Conservation (phyloP, 2,113 vertebrate genomes). For the Chamaea fasciata region DNA sequence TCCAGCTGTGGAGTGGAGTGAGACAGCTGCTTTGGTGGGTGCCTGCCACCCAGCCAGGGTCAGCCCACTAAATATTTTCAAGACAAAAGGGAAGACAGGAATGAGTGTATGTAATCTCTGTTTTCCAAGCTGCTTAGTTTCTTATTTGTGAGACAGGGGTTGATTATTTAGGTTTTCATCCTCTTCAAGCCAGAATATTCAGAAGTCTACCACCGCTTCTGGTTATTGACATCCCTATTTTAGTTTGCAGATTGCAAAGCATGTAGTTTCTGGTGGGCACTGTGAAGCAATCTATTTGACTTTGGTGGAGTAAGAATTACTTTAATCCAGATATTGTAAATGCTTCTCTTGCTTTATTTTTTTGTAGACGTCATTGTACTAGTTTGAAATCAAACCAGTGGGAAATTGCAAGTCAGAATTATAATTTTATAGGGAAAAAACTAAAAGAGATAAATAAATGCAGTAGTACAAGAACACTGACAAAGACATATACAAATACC, state of each 20-base stretch:
- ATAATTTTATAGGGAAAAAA: no score
- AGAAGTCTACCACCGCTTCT: neutral
- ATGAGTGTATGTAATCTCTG: neutral
- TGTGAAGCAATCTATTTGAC: neutral
- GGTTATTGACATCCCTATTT: neutral
- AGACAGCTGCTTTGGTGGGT: neutral
- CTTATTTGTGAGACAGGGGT: rapidly evolving
- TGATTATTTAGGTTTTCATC: neutral
- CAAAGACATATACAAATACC: no score
- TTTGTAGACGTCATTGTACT: no score
- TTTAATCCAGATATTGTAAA: neutral
- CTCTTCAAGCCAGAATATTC: neutral
- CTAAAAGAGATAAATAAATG: no score
- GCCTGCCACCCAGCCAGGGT: neutral
- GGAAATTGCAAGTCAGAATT: no score
- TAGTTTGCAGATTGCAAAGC: neutral
- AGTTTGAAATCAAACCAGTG: no score
- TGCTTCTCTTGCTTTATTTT: neutral
- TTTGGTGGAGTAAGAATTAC: neutral
- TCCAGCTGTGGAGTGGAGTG: rapidly evolving
- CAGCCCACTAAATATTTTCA: neutral
- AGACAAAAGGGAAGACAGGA: neutral
- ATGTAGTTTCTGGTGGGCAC: neutral
- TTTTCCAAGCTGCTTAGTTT: neutral
- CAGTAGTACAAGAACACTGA: no score